A percentile compares a stretch with the other conserved stretches of the same genome.
phyloP scores from a whole-genome alignment of 2,797 vertebrate genomes.

The Microctenopoma lineatum region DNA sequence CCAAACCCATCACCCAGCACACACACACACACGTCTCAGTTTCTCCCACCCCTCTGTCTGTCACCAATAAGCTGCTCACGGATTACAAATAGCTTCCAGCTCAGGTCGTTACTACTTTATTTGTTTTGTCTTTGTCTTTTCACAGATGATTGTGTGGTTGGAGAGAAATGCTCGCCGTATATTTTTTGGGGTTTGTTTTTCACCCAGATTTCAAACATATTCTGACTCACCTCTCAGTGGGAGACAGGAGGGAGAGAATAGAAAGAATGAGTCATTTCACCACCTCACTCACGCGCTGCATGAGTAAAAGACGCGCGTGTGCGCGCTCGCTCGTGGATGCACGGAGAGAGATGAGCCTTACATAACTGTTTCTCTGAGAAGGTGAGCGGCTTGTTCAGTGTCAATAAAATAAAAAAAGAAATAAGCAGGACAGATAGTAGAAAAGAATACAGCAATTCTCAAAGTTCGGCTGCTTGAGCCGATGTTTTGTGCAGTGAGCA shows the following conservation, averaged over 20 bases:
- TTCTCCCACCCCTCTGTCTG: too few relatives aligned
- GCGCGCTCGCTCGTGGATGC: slow-evolving; percentile 15
- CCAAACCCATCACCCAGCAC: too few relatives aligned
- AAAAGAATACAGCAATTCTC: too few relatives aligned
- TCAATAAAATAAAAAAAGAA: background rate
- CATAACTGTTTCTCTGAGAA: slow-evolving; percentile 15
- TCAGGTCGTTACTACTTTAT: background rate
- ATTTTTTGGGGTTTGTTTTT: slow-evolving; percentile 29
- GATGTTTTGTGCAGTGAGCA: background rate
- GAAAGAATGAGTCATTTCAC: slow-evolving; percentile 68
- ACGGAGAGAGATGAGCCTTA: slow-evolving; percentile 9
- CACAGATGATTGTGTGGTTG: background rate
- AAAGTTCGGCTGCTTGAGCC: background rate
- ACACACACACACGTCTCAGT: too few relatives aligned
- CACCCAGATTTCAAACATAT: slow-evolving; percentile 41
- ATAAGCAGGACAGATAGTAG: too few relatives aligned
- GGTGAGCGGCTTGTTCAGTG: slow-evolving; percentile 16
- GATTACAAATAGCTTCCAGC: slow-evolving; percentile 7
- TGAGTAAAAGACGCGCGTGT: slow-evolving; percentile 41
- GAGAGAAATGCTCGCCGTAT: background rate
- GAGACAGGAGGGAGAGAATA: slow-evolving; percentile 57
- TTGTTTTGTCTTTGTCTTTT: background rate
- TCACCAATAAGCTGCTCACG: too few relatives aligned
- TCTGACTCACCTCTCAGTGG: slow-evolving; percentile 69
- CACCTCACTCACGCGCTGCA: slow-evolving; percentile 23